phyloP scores from a whole-genome alignment of 1,140 invertebrate genomes.

The Drosophila rufa region DNA sequence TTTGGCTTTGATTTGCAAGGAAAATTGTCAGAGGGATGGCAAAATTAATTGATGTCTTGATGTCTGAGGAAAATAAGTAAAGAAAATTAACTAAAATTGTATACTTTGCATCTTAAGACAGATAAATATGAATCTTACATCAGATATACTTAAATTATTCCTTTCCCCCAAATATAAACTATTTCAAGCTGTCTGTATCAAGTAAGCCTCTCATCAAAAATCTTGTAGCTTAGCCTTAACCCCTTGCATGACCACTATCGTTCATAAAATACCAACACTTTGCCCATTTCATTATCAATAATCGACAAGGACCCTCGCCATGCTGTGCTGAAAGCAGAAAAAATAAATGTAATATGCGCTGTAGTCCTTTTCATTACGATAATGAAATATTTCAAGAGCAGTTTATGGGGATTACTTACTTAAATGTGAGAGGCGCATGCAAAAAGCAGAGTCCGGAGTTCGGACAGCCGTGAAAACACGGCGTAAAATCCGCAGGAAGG shows the following conservation, averaged over 20 bases:
- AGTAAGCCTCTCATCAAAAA: neutral
- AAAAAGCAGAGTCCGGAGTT: slow-evolving; percentile 50
- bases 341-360: slow-evolving; percentile 62
- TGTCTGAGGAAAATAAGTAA: neutral
- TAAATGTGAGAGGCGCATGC: slow-evolving; percentile 69
- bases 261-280: slow-evolving; percentile 14
- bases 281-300: slow-evolving; percentile 70
- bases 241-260: slow-evolving; percentile 12
- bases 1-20: slow-evolving; percentile 28
- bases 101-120: too few species aligned
- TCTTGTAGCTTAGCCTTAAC: neutral
- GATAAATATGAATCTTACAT: neutral
- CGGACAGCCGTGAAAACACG: slow-evolving; percentile 65
- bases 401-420: slow-evolving; percentile 80
- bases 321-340: slow-evolving; percentile 49
- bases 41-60: neutral
- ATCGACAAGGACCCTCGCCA: slow-evolving; percentile 26
- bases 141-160: too few species aligned
- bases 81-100: too few species aligned
- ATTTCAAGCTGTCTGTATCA: neutral
- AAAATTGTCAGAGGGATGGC: too few species aligned
- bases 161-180: too few species aligned
- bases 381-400: slow-evolving; percentile 81
- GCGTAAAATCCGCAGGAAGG: slow-evolving; percentile 33
- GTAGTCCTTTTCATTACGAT: slow-evolving; percentile 79